phyloP scores from a whole-genome alignment of 30 jellyfish, hydroid and myxozoan genomes.

The Haliclystus octoradiatus region DNA sequence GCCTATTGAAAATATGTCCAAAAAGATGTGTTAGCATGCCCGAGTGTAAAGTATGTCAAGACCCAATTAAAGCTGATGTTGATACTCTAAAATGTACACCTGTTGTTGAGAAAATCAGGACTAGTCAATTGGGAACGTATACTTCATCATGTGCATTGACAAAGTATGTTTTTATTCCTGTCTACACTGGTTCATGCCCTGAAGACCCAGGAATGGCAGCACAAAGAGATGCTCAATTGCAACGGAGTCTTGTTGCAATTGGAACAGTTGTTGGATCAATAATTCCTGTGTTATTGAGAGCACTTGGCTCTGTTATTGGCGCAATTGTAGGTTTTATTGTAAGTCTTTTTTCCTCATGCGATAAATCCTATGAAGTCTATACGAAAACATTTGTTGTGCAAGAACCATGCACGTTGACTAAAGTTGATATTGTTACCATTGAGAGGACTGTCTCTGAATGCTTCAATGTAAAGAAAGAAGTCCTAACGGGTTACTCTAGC shows the following conservation, averaged over 20 bases:
- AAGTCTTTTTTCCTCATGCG: constrained; percentile 24
- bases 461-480: constrained; percentile 7
- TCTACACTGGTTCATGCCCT: constrained; percentile 18
- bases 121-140: not conserved
- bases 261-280: constrained; percentile 7
- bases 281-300: not conserved
- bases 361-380: constrained; percentile 7
- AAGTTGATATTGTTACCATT: not conserved
- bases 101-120: not conserved
- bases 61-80: constrained; percentile 6
- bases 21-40: constrained; percentile 12
- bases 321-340: constrained; percentile 4
- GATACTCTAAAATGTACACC: constrained; percentile 9
- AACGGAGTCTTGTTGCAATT: constrained; percentile 3
- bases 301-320: constrained; percentile 1
- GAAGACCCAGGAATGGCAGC: constrained; percentile 26
- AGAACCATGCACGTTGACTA: constrained; percentile 14
- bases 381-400: not conserved
- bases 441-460: constrained; percentile 11
- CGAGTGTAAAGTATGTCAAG: constrained; percentile 12
- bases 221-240: not conserved
- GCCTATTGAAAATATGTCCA: constrained; percentile 5
- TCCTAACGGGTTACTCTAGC: constrained; percentile 11
- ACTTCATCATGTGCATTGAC: constrained; percentile 4
- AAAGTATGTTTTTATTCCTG: constrained; percentile 15